Conservation (phyloP, 2,888 invertebrate genomes). For the Anthrax anthrax region DNA sequence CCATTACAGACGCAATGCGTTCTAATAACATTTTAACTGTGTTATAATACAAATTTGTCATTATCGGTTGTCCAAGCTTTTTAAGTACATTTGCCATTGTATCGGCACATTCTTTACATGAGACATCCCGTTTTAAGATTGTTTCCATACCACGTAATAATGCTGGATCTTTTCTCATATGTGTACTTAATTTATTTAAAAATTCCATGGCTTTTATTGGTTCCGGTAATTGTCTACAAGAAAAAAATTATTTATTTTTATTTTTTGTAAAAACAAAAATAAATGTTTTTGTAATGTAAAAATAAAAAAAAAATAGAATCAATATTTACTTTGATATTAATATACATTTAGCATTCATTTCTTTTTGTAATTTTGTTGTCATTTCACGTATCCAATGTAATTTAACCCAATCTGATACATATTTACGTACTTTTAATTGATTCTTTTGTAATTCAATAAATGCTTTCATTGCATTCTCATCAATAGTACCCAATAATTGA, state of each 20-base stretch:
- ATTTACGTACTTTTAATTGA: conserved; percentile 66
- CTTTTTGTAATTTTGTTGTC: conserved; percentile 54
- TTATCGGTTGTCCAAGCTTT: conserved; percentile 84
- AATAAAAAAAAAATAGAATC: neutral
- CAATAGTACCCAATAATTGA: conserved; percentile 82
- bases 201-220: conserved; percentile 84
- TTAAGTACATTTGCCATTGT: conserved; percentile 71
- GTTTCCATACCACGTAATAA: conserved; percentile 71
- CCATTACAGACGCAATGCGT: conserved; percentile 90
- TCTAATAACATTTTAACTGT: conserved; percentile 91
- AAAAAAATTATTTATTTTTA: too few relatives aligned
- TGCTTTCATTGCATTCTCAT: conserved; percentile 88
- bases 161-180: conserved; percentile 57
- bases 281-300: neutral
- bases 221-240: conserved; percentile 81
- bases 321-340: conserved; percentile 33
- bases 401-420: conserved; percentile 78
- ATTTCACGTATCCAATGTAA: conserved; percentile 54
- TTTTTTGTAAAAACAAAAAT: too few relatives aligned
- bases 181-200: conserved; percentile 63
- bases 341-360: conserved; percentile 49
- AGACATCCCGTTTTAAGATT: conserved; percentile 77
- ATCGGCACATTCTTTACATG: conserved; percentile 88
- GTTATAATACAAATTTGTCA: conserved; percentile 91
- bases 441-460: conserved; percentile 87